Evolutionary conservation across 2,113 vertebrate genomes (phyloP), one percentile per base, ranked within the genome.

Genomic region (Cynopterus brachyotis): DNA sequence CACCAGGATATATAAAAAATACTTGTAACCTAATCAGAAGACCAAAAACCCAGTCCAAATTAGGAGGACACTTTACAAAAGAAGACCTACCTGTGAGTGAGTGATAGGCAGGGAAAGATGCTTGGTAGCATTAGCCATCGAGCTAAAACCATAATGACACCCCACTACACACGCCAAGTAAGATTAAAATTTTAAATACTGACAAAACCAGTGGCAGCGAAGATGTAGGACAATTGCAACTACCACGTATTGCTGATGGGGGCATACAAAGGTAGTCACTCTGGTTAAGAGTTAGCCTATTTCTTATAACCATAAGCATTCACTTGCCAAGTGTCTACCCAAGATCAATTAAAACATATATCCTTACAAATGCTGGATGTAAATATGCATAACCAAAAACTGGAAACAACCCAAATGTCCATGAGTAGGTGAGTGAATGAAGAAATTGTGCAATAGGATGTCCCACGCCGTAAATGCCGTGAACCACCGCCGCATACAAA

Each of bases 191-290:
- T 32, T 22, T 28, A 67, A 32, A 45, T 24, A 9, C 42, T 22
- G 17, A 4, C n/a, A 20, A 26, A 86, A 26, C 62, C 70, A 53
- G 6, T 72, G 30, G 37, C 2, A 53, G 35, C 3, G 1, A 35
- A 67, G 57, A 37, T 6, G 10, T 37, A 5, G 47, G 35, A 9
- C 57, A 12, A 7, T 20, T 60, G 16, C 13, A 17, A 17, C 26
- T 22, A 2, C 32, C 9, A 0, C 1, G 10, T 42, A 0, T n/a
- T 19, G 26, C 64, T 45, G 19, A 1, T 17, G 0, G 4, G 62
- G 40, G 13, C 59, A 9, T 40, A 3, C 30, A 20, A n/a, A 35
- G 9, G 59, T 35, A 15, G 62, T 60, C n/a, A 4, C 50, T 94
- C 47, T 12, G 37, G 72, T 20, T 22, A 59, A 57, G 42, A 72